These are phyloP conservation scores for Sebastes melanostomus DNA, from an alignment of 2,797 vertebrate species.

Conservation along the genomic window DNA sequence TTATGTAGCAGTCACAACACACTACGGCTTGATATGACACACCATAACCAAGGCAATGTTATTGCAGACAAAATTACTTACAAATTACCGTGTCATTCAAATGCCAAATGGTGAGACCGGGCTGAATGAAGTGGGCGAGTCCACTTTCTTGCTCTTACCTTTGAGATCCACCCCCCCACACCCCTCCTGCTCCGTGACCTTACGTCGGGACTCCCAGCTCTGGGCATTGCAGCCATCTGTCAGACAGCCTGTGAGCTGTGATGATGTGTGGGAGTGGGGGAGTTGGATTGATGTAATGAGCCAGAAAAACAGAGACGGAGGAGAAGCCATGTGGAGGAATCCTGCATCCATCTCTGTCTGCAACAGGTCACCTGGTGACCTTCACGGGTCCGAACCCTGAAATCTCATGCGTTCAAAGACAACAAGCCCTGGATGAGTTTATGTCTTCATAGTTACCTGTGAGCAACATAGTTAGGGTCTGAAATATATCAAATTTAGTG, in stretches of 20 bases:
- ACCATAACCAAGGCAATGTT: neutral
- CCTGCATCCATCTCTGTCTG: constrained; percentile 27
- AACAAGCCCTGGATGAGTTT: neutral
- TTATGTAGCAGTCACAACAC: no score
- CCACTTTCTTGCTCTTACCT: neutral
- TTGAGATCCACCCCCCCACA: neutral
- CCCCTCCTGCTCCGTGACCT: neutral
- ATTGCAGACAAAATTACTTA: neutral
- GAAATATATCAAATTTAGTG: neutral
- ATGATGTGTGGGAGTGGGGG: constrained; percentile 1
- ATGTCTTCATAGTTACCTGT: neutral
- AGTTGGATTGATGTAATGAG: constrained; percentile 27
- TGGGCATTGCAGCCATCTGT: constrained; percentile 14
- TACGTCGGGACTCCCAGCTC: neutral
- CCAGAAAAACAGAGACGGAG: constrained; percentile 1
- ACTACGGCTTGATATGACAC: no score
- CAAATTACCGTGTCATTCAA: neutral
- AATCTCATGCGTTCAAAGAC: neutral
- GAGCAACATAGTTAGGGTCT: neutral
- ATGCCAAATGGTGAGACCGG: neutral
- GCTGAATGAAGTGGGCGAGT: neutral
- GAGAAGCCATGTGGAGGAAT: constrained; percentile 17
- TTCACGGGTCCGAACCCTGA: neutral
- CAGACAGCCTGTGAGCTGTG: constrained; percentile 15
- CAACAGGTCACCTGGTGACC: constrained; percentile 23